Evolutionary conservation across 2,797 vertebrate genomes (phyloP).

Genomic region (Intellagama lesueurii): DNA sequence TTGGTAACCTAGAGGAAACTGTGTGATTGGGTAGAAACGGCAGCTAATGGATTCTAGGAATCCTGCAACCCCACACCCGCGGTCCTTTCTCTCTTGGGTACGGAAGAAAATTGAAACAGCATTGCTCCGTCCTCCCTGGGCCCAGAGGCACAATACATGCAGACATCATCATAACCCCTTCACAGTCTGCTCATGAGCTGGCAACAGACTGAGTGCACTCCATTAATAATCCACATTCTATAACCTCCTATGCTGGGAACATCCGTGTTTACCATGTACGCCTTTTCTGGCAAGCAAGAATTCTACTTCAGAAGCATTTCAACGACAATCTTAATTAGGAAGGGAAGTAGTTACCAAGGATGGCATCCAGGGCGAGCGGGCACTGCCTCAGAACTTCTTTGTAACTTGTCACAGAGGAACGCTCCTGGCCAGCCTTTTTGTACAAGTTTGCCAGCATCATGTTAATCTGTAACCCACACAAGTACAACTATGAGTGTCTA

Average conservation of each 20-base stretch:
- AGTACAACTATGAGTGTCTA: not conserved
- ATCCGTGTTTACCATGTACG: rapidly evolving
- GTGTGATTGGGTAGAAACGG: not conserved
- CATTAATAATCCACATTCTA: not conserved
- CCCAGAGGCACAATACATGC: not conserved
- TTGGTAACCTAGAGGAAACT: not conserved
- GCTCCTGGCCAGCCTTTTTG: slow-evolving; percentile 97
- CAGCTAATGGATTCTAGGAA: not conserved
- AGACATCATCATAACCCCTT: not conserved
- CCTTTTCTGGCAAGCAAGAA: not conserved
- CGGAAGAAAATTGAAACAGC: too few species aligned
- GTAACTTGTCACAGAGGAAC: slow-evolving; percentile 97
- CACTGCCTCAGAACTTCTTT: slow-evolving; percentile 98
- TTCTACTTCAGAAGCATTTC: not conserved
- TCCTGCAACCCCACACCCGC: not conserved
- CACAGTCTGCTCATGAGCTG: not conserved
- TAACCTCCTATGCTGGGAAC: not conserved
- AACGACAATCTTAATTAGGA: rapidly evolving
- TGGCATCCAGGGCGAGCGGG: slow-evolving; percentile 94
- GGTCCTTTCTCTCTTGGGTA: not conserved
- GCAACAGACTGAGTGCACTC: not conserved
- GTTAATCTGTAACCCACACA: slow-evolving; percentile 87
- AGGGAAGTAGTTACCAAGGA: slow-evolving; percentile 84
- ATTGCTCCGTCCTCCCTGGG: not conserved
- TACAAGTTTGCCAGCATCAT: slow-evolving; percentile 99